Evolutionary conservation across 2,888 invertebrate species (phyloP), one percentile per base, ranked within the genome.

Genomic region (Troides oblongomaculatus): DNA sequence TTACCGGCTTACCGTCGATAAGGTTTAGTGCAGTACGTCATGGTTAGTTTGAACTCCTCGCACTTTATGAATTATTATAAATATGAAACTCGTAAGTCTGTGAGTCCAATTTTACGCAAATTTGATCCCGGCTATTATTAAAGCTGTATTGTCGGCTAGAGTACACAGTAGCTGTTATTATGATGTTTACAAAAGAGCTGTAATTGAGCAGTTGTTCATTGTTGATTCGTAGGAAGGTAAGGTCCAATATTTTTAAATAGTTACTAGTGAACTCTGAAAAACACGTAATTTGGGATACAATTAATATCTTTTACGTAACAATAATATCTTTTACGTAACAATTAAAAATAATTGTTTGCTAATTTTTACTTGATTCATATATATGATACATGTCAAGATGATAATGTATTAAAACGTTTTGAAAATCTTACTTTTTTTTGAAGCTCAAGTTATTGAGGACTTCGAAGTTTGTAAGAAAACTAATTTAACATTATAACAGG

Each of bases 71-170:
- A 90, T 90, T 90, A 88, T 89, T 86, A 87, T 90, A 88, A 86
- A 87, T 87, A 86, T 84, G 82, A 84, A 83, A 83, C 79, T 81
- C 79, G 79, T 86, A 85, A 87, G 82, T 81, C 82, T 80, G 80
- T 80, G 75, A 83, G 84, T 89, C 85, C 86, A 92, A 92, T 92
- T 92, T 92, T 90, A 87, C 92, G 92, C 90, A 91, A 89, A 88
- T 91, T 90, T 90, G 85, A 89, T 86, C 83, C 83, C 80, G 81
- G 82, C 86, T 79, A 84, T 90, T 88, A 91, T 88, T 77, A 79
- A 74, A 75, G 74, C 73, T 46, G 68, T 62, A 72, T 66, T 74
- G 72, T 72, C 70, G 73, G 72, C 53, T 39, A 62, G 59, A 65
- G 66, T 46, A 62, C 66, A 66, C 53, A 25, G 43, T 57, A 36